Evolutionary conservation across 2,797 vertebrate genomes (phyloP).

Genomic region (Neosilurus mollespiculum): DNA sequence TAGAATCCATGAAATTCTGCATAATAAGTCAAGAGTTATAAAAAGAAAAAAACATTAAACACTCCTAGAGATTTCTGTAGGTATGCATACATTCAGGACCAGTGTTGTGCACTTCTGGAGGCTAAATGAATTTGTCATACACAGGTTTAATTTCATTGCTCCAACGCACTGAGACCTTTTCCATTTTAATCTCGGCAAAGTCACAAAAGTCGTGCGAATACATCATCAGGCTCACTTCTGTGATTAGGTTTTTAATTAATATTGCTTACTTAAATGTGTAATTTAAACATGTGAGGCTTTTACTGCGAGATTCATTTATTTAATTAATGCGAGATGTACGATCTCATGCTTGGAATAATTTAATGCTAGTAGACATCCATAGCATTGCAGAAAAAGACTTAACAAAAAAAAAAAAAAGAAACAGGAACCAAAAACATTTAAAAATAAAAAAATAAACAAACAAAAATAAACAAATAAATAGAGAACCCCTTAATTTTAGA

Average conservation of each 20-base stretch:
- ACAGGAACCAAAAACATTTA: not conserved
- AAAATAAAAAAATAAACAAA: not conserved
- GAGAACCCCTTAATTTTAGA: not conserved
- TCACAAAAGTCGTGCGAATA: conserved; percentile 66
- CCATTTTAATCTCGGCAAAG: conserved; percentile 64
- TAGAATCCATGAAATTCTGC: not conserved
- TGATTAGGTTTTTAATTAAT: conserved; percentile 83
- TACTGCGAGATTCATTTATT: conserved; percentile 43
- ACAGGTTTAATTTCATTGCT: conserved; percentile 64
- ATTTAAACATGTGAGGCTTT: conserved; percentile 77
- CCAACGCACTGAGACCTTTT: conserved; percentile 57
- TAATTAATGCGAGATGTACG: conserved; percentile 45
- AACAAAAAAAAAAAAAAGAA: not conserved
- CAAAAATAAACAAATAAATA: not conserved
- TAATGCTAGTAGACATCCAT: conserved; percentile 8
- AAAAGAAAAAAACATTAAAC: not conserved
- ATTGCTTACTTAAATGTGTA: conserved; percentile 82
- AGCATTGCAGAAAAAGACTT: conserved; percentile 7
- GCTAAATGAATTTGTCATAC: conserved; percentile 39
- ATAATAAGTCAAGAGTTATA: not conserved
- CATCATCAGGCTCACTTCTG: conserved; percentile 68
- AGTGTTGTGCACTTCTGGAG: conserved; percentile 22
- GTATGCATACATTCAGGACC: not conserved
- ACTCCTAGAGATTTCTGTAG: not conserved
- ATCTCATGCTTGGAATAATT: conserved; percentile 25